Conservation (phyloP, 2,113 vertebrate genomes). For the Pitta sordida region DNA sequence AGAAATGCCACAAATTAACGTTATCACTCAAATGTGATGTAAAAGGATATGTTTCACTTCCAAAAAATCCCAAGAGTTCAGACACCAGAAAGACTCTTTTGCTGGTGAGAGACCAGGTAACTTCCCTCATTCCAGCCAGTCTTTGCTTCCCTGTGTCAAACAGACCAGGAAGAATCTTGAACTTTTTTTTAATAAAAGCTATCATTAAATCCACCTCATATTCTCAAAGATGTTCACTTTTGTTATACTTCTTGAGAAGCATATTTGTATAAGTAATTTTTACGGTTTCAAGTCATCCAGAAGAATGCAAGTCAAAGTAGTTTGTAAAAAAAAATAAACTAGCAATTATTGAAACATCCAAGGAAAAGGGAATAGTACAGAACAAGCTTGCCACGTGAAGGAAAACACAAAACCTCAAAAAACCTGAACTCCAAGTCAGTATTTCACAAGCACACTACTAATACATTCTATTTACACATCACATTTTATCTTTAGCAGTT, state of each 20-base stretch:
- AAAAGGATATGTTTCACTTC: not conserved
- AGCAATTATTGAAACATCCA: not conserved
- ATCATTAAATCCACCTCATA: not conserved
- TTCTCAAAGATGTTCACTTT: not conserved
- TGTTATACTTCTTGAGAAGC: not conserved
- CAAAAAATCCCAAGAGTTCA: not conserved
- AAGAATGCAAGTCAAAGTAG: not conserved
- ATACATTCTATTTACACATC: not conserved
- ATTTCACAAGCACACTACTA: not conserved
- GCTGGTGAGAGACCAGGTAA: not conserved
- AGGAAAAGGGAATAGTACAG: not conserved
- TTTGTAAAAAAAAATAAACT: not conserved
- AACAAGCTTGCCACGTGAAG: not conserved
- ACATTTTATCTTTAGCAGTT: not conserved
- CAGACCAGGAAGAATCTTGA: fast-evolving
- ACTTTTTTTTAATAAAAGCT: not conserved
- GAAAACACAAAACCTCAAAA: not conserved
- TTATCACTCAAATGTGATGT: not conserved
- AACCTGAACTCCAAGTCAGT: not conserved
- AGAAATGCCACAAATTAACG: not conserved
- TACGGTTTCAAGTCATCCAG: not conserved
- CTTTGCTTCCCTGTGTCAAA: not conserved
- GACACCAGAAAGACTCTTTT: not conserved
- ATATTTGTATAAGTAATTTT: not conserved
- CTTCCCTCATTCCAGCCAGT: not conserved